phyloP scores from a whole-genome alignment of 1,140 invertebrate species.

The Helicoverpa armigera region DNA sequence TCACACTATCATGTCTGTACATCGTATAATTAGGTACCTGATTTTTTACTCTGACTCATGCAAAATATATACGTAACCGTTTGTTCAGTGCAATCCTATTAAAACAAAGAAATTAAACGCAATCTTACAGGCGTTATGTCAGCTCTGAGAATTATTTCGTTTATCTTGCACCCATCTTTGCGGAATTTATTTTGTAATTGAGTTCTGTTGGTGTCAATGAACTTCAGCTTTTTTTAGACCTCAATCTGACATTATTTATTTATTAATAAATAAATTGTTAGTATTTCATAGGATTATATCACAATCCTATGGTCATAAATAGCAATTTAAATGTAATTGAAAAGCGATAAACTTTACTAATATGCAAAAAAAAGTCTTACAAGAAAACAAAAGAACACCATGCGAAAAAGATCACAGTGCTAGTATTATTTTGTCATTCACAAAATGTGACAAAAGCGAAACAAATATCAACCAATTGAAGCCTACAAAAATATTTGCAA shows the following conservation, averaged over 20 bases:
- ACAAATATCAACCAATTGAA: background rate
- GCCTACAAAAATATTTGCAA: background rate
- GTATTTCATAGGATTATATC: too few relatives aligned
- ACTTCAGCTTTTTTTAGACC: background rate
- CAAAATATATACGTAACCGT: constrained; percentile 24
- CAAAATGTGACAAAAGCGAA: background rate
- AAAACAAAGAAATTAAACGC: constrained; percentile 28
- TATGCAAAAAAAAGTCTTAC: too few relatives aligned
- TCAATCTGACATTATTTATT: too few relatives aligned
- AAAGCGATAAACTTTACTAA: too few relatives aligned
- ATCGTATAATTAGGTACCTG: constrained; percentile 14
- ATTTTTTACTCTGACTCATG: constrained; percentile 26
- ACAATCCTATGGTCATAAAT: too few relatives aligned
- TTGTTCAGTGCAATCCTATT: background rate
- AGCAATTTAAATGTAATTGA: too few relatives aligned
- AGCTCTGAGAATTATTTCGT: constrained; percentile 7
- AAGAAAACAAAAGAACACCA: too few relatives aligned
- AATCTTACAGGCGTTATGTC: constrained; percentile 18
- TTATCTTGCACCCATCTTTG: constrained; percentile 5
- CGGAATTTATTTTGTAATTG: background rate
- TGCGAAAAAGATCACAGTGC: too few relatives aligned
- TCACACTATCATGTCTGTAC: background rate
- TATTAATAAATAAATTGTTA: too few relatives aligned
- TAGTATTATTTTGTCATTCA: too few relatives aligned
- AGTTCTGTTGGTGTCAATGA: background rate